Percentiles rank a stretch among this genome's conserved stretches.
These are phyloP conservation scores for Hyperopisus bebe DNA, from an alignment of 2,113 vertebrate species.

Conservation along the genomic window DNA sequence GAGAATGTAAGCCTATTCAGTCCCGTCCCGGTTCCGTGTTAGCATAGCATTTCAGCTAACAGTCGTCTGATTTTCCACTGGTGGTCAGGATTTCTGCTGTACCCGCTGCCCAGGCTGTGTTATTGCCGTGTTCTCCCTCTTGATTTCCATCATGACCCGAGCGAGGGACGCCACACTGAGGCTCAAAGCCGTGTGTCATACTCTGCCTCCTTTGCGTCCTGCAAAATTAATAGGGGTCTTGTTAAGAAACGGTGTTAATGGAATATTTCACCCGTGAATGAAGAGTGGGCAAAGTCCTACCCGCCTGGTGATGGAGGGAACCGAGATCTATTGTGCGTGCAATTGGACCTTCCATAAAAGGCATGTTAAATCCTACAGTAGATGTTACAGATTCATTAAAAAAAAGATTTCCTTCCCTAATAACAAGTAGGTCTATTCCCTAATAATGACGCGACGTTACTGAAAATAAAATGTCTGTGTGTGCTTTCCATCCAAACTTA, in stretches of 20 bases:
- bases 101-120: not conserved
- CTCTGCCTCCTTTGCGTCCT: not conserved
- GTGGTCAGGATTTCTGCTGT: not conserved
- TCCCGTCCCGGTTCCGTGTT: not conserved
- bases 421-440: not conserved
- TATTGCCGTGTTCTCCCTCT: not conserved
- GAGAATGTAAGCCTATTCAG: not conserved
- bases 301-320: not conserved
- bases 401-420: not conserved
- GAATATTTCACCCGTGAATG: not conserved
- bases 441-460: not conserved
- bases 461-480: not conserved
- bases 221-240: not conserved
- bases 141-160: not conserved
- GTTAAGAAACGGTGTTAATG: not conserved
- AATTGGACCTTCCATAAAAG: not conserved
- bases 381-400: not conserved
- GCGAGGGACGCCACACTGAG: not conserved
- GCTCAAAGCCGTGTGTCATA: not conserved
- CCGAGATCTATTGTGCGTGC: not conserved
- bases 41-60: not conserved
- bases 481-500: not conserved
- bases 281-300: not conserved
- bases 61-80: not conserved
- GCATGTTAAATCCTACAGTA: not conserved